Evolutionary conservation across 2,113 vertebrate genomes (phyloP).

Genomic region (Dicrurus megarhynchus): DNA sequence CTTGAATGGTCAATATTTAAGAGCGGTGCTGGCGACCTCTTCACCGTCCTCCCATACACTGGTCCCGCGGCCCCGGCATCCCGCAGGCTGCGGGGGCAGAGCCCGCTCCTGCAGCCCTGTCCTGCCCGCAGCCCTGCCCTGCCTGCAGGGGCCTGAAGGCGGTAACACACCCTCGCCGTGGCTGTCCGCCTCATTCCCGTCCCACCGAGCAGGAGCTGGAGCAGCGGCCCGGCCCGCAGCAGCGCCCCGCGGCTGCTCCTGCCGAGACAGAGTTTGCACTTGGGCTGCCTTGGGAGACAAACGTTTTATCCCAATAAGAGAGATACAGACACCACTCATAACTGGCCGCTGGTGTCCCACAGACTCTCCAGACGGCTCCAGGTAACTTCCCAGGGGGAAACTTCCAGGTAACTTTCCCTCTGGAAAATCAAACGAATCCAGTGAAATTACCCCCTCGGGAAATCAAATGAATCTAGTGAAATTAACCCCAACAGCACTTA

Average conservation of each 20-base stretch:
- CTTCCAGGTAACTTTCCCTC: background rate
- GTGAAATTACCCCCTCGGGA: background rate
- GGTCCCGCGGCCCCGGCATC: background rate
- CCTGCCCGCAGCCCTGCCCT: background rate
- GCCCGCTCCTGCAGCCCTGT: background rate
- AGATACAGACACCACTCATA: accelerated
- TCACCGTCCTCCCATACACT: background rate
- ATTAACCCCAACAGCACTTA: background rate
- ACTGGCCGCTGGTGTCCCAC: background rate
- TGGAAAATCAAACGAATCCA: background rate
- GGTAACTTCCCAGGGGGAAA: background rate
- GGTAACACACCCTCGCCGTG: accelerated
- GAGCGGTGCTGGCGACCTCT: background rate
- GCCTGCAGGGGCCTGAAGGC: accelerated
- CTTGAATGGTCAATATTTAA: background rate
- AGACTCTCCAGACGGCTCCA: background rate
- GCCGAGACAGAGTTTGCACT: background rate
- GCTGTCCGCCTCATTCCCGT: accelerated
- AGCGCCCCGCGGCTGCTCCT: background rate
- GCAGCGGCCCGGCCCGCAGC: background rate
- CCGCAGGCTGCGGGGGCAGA: background rate
- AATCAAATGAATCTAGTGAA: background rate
- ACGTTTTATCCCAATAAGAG: accelerated
- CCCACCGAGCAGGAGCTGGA: background rate
- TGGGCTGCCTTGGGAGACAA: background rate